These are phyloP conservation scores for Perccottus glenii DNA, from an alignment of 2,113 vertebrate species.

Conservation along the genomic window DNA sequence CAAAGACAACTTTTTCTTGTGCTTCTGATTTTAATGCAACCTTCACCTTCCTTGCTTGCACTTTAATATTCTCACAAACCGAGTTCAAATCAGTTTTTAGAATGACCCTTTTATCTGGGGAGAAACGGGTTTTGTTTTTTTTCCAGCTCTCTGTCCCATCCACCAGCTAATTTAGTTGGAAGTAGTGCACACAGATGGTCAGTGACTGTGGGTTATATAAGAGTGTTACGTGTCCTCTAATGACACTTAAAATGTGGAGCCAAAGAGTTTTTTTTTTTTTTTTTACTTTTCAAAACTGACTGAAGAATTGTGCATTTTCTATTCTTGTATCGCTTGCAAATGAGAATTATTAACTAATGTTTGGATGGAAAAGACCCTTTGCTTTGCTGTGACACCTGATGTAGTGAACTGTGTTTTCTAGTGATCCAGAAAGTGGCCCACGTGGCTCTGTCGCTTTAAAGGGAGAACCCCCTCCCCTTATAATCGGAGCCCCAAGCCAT, in stretches of 20 bases:
- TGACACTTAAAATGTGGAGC: slow-evolving; percentile 14
- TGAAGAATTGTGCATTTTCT: not conserved
- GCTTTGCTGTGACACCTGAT: not conserved
- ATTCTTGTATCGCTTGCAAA: not conserved
- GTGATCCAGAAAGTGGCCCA: slow-evolving; percentile 31
- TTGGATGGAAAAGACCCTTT: not conserved
- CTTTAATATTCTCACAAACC: not conserved
- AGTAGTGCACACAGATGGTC: slow-evolving; percentile 53
- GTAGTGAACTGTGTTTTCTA: slow-evolving; percentile 34
- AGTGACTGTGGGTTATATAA: slow-evolving; percentile 63
- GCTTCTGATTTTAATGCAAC: not conserved
- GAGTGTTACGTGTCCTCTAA: slow-evolving; percentile 31
- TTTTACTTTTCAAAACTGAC: slow-evolving; percentile 28
- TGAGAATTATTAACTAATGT: too few species aligned
- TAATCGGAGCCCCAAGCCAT: slow-evolving; percentile 48
- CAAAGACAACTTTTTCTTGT: slow-evolving; percentile 8
- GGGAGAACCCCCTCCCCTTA: slow-evolving; percentile 54
- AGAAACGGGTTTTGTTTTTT: not conserved
- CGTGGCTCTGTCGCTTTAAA: slow-evolving; percentile 60
- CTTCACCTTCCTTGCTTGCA: not conserved
- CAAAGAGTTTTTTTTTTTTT: slow-evolving; percentile 45
- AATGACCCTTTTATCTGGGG: not conserved
- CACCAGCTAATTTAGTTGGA: slow-evolving; percentile 38
- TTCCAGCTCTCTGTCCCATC: not conserved
- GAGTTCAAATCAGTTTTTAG: slow-evolving; percentile 11